These are phyloP conservation scores for Atethmia centrago DNA, from an alignment of 2,888 invertebrate species.

Conservation along the genomic window DNA sequence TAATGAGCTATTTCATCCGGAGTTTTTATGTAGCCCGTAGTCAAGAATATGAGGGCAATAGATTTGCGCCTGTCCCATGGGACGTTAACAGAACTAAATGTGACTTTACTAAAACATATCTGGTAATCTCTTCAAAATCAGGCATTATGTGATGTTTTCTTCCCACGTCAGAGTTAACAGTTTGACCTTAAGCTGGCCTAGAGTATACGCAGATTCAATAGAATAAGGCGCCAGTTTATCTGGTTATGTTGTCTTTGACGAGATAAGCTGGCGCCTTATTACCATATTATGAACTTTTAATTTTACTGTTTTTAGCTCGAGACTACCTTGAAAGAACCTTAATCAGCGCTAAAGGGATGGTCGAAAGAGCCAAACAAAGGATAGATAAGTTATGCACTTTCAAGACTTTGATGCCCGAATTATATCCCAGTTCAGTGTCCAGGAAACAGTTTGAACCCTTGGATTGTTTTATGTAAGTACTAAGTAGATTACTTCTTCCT, in stretches of 20 bases:
- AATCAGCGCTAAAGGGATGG: conserved; percentile 74
- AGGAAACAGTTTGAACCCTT: conserved; percentile 67
- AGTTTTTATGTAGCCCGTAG: background rate
- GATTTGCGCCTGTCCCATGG: background rate
- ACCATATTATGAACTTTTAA: background rate
- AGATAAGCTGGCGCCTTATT: too few species aligned
- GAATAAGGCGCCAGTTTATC: background rate
- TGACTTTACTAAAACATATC: background rate
- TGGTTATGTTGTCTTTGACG: background rate
- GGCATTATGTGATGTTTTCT: background rate
- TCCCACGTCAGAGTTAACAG: too few species aligned
- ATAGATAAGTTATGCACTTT: conserved; percentile 78
- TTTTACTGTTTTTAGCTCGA: conserved; percentile 70
- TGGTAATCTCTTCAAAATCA: background rate
- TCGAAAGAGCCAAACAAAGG: conserved; percentile 77
- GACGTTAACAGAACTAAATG: too few species aligned
- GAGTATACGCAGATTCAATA: too few species aligned
- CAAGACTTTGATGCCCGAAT: conserved; percentile 75
- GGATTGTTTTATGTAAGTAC: conserved; percentile 69
- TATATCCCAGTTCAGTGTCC: conserved; percentile 68
- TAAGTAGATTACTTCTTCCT: too few species aligned
- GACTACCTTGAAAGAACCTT: conserved; percentile 76
- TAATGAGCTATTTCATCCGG: too few species aligned
- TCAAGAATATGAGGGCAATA: background rate
- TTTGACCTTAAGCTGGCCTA: too few species aligned